Conservation (phyloP, 2,888 invertebrate genomes). For the Proisotoma minuta region DNA sequence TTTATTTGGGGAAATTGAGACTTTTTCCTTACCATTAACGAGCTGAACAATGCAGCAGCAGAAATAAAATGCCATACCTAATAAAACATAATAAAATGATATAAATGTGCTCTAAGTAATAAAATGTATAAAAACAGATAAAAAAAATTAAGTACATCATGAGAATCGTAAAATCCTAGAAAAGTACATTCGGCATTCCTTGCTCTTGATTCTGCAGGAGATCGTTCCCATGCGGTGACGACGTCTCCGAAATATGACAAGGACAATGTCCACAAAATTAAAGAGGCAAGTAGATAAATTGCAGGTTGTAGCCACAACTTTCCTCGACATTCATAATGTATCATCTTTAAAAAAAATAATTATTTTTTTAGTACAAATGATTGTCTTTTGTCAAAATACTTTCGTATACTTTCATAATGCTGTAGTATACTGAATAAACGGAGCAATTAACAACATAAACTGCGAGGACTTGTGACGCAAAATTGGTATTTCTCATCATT, state of each 20-base stretch:
- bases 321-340: conserved; percentile 23
- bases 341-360: conserved; percentile 9
- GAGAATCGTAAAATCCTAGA: conserved; percentile 52
- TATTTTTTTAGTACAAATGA: neutral
- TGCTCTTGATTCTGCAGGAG: conserved; percentile 51
- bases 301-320: conserved; percentile 22
- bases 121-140: too few relatives aligned
- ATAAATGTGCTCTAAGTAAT: too few relatives aligned
- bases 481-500: conserved; percentile 49
- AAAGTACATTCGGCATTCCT: conserved; percentile 50
- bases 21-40: conserved; percentile 49
- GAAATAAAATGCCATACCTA: conserved; percentile 54
- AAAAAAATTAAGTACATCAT: too few relatives aligned
- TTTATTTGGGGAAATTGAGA: neutral
- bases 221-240: conserved; percentile 31
- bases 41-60: conserved; percentile 52
- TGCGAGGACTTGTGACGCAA: conserved; percentile 55
- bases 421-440: conserved; percentile 55
- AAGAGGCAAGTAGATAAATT: conserved; percentile 25
- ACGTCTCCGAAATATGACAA: conserved; percentile 29
- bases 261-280: conserved; percentile 19
- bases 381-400: neutral
- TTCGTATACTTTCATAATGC: conserved; percentile 55
- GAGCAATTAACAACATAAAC: conserved; percentile 56
- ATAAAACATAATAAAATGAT: too few relatives aligned